Evolutionary conservation across 1,140 invertebrate species (phyloP).

Genomic region (Acyrthosiphon pisum): DNA sequence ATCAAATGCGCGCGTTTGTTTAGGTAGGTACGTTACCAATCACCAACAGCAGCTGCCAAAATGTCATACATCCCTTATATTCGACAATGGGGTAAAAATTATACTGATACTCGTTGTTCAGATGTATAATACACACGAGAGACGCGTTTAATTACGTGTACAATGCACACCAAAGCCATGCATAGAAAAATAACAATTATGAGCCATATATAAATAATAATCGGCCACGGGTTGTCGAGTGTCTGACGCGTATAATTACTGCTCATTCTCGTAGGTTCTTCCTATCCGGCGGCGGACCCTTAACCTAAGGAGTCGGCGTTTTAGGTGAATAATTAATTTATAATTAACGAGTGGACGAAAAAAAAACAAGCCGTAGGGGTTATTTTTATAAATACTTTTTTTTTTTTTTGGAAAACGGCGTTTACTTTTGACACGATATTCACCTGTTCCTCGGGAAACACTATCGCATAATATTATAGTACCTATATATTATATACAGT

Average conservation of each 20-base stretch:
- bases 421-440: neutral
- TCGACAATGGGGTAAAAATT: slow-evolving; percentile 10
- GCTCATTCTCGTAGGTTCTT: neutral
- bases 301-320: neutral
- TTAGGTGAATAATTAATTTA: neutral
- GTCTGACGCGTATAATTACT: neutral
- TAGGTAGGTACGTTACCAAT: neutral
- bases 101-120: neutral
- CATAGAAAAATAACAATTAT: neutral
- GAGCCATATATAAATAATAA: neutral
- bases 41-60: neutral
- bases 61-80: neutral
- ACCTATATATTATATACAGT: neutral
- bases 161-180: neutral
- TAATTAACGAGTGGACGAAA: neutral
- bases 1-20: neutral
- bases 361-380: neutral
- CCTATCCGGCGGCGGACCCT: neutral
- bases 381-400: neutral
- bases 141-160: slow-evolving; percentile 19
- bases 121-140: neutral
- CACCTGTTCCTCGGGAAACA: neutral
- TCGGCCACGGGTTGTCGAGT: neutral
- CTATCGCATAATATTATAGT: neutral
- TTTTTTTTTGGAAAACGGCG: neutral